Evolutionary conservation across 2,888 invertebrate genomes (phyloP), one percentile per base, ranked within the genome.

Genomic region (Dyspetes luteomarginatus): DNA sequence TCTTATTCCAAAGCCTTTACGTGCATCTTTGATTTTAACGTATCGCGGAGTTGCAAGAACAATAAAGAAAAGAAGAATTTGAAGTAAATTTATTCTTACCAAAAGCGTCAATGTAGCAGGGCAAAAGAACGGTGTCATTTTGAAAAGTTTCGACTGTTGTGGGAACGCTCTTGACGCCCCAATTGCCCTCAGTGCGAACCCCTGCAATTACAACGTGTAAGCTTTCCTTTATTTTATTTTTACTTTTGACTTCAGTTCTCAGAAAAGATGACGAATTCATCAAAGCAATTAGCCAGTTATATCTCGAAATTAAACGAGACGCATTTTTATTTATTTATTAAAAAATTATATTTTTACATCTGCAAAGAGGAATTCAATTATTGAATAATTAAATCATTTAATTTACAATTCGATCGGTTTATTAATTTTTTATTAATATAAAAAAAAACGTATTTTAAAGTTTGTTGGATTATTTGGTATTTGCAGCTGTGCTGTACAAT

Each of bases 41-140:
- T n/a, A n/a, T n/a, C n/a, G n/a, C n/a, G n/a, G n/a, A n/a, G n/a
- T n/a, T n/a, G n/a, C n/a, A n/a, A n/a, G n/a, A n/a, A n/a, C n/a
- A n/a, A n/a, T n/a, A n/a, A 36, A n/a, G 12, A 36, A 50, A 2
- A 5, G n/a, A 30, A n/a, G 28, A 5, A 28, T 12, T 65, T 15
- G 0, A 4, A 74, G 17, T 5, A 43, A 26, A 50, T 50, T 24
- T 52, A 48, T 45, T 90, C 94, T 94, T 93, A 95, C 96, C 95
- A 22, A 93, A 87, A 78, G 93, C 93, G 86, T 96, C 95, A 83
- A 96, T 93, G 90, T 95, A 95, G 90, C 97, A 97, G 0, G 97
- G 97, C 79, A 97, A 92, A 24, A 96, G 89, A 0, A 97, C 96
- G 0, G 96, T 95, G 83, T 96, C 95, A 87, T 97, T 96, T 90